A percentile compares a stretch with the other conserved stretches of the same genome.
These are phyloP conservation scores for Leptonema lineaticorne DNA, from an alignment of 1,140 invertebrate species.

Conservation along the genomic window DNA sequence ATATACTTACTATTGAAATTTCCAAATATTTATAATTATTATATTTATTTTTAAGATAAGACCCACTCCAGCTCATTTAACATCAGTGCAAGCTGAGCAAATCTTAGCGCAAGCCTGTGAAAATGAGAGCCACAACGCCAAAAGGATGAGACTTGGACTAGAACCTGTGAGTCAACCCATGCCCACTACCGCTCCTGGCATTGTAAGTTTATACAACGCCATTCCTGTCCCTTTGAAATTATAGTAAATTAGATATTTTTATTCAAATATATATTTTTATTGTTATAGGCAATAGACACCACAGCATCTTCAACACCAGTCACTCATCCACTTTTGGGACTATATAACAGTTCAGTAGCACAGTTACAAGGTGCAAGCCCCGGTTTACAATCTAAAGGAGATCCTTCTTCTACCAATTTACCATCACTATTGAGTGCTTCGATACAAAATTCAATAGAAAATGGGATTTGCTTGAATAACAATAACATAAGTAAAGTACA, in stretches of 20 bases:
- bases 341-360: slow-evolving; percentile 48
- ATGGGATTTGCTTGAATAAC: slow-evolving; percentile 38
- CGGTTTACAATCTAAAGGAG: background rate
- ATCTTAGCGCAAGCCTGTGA: slow-evolving; percentile 93
- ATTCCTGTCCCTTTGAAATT: slow-evolving; percentile 6
- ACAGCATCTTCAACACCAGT: slow-evolving; percentile 48
- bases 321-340: slow-evolving; percentile 51
- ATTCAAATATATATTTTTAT: slow-evolving; percentile 5
- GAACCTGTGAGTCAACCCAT: slow-evolving; percentile 90
- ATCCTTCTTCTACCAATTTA: slow-evolving; percentile 5
- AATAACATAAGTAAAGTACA: slow-evolving; percentile 33
- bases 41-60: slow-evolving; percentile 62
- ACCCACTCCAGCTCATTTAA: slow-evolving; percentile 94
- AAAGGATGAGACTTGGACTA: slow-evolving; percentile 91
- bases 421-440: slow-evolving; percentile 36
- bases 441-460: slow-evolving; percentile 42
- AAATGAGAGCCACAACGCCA: slow-evolving; percentile 95
- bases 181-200: slow-evolving; percentile 68
- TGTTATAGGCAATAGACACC: slow-evolving; percentile 52
- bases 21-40: background rate
- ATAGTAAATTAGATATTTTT: background rate
- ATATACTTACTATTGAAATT: background rate
- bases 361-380: slow-evolving; percentile 24
- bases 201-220: slow-evolving; percentile 45
- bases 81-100: slow-evolving; percentile 93